phyloP scores from a whole-genome alignment of 2,888 invertebrate genomes.

The Steromphala cineraria region DNA sequence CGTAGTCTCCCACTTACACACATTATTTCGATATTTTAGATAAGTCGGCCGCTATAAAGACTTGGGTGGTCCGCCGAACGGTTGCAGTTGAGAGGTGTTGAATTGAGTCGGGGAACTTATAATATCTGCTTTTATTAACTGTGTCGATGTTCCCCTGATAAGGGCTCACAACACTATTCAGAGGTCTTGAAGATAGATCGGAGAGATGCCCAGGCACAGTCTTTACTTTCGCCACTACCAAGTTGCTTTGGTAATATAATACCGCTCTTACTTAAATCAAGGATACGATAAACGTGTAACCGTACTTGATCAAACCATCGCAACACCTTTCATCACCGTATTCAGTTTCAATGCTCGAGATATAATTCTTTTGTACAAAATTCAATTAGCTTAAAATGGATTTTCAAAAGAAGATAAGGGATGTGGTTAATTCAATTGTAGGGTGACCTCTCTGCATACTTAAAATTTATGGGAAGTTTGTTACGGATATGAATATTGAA shows the following conservation, averaged over 20 bases:
- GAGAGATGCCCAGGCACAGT: background rate
- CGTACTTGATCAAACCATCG: no score
- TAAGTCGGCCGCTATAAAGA: background rate
- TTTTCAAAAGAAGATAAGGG: no score
- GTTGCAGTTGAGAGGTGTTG: background rate
- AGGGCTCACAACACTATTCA: background rate
- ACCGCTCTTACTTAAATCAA: background rate
- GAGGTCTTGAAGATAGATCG: background rate
- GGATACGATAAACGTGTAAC: background rate
- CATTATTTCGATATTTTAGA: constrained; percentile 6
- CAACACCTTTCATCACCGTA: no score
- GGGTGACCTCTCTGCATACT: no score
- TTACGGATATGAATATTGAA: no score
- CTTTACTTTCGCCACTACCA: background rate
- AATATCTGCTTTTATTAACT: background rate
- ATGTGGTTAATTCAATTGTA: no score
- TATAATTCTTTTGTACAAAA: no score
- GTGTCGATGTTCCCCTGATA: background rate
- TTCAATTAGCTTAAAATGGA: no score
- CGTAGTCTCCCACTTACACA: background rate
- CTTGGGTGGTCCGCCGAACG: background rate
- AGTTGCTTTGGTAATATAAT: background rate
- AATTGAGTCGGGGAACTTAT: constrained; percentile 1
- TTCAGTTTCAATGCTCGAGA: no score
- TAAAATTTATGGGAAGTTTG: no score